A percentile compares a stretch with the other conserved stretches of the same genome.
phyloP scores from a whole-genome alignment of 1,140 invertebrate genomes.

The Pinna nobilis region DNA sequence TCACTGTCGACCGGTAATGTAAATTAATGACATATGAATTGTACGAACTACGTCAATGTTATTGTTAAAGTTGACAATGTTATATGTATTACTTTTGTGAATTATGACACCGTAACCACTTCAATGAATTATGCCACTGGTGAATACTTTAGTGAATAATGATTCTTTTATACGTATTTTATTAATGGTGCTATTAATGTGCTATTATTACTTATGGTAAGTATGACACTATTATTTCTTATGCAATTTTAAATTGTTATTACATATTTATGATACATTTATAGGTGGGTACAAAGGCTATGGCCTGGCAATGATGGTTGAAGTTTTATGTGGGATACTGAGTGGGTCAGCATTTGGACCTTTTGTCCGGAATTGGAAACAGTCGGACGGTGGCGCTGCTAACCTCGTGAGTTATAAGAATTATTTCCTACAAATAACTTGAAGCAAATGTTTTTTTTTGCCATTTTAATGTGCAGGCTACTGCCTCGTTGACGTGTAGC shows the following conservation, averaged over 20 bases:
- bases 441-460: not conserved
- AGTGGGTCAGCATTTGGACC: constrained; percentile 74
- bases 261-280: constrained; percentile 11
- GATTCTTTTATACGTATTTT: not conserved
- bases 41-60: too few relatives aligned
- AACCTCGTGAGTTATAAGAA: constrained; percentile 80
- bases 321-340: constrained; percentile 79
- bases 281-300: constrained; percentile 91
- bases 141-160: not conserved
- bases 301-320: constrained; percentile 90
- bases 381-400: constrained; percentile 78
- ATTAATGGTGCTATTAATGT: not conserved
- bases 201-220: not conserved
- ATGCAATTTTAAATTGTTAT: not conserved
- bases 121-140: not conserved
- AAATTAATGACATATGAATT: too few relatives aligned
- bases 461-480: not conserved
- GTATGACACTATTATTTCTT: not conserved
- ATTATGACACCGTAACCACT: too few relatives aligned
- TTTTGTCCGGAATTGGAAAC: constrained; percentile 86
- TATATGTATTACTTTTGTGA: too few relatives aligned
- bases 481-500: too few relatives aligned
- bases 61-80: too few relatives aligned
- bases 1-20: too few relatives aligned
- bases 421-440: not conserved